A percentile compares a stretch with the other conserved stretches of the same genome.
These are phyloP conservation scores for Myocastor coypus DNA, from an alignment of 2,113 vertebrate species.

Conservation along the genomic window DNA sequence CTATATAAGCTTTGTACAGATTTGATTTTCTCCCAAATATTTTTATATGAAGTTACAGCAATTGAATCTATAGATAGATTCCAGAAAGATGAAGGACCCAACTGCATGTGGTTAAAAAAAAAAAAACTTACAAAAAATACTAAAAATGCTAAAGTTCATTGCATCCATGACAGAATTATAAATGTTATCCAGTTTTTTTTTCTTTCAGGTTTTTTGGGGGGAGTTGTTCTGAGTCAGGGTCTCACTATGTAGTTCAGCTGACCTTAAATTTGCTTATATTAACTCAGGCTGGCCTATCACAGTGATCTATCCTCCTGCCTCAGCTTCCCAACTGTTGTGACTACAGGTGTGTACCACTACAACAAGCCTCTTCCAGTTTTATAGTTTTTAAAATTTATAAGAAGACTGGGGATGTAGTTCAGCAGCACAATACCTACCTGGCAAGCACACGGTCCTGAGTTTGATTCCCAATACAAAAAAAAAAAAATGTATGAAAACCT, in stretches of 20 bases:
- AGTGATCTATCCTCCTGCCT: background rate
- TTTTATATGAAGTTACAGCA: background rate
- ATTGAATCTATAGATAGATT: background rate
- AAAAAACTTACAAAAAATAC: background rate
- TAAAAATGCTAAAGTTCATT: background rate
- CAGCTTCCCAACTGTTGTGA: background rate
- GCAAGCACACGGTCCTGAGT: too few species aligned
- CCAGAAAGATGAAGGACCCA: background rate
- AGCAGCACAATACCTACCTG: too few species aligned
- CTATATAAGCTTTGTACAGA: background rate
- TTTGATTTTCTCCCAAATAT: background rate
- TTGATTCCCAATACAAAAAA: too few species aligned
- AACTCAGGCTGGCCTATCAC: background rate
- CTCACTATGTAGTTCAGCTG: background rate
- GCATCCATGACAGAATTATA: slow-evolving; percentile 43
- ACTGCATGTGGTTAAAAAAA: background rate
- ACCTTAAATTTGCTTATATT: background rate
- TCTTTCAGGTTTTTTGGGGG: background rate
- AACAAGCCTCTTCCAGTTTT: background rate
- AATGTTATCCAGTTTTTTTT: slow-evolving; percentile 7
- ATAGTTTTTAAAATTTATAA: slow-evolving; percentile 33
- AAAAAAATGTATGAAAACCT: background rate
- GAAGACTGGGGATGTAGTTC: background rate
- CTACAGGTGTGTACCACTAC: background rate
- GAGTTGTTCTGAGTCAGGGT: background rate